Evolutionary conservation across 1,140 invertebrate genomes (phyloP).

Genomic region (Prorops nasuta): DNA sequence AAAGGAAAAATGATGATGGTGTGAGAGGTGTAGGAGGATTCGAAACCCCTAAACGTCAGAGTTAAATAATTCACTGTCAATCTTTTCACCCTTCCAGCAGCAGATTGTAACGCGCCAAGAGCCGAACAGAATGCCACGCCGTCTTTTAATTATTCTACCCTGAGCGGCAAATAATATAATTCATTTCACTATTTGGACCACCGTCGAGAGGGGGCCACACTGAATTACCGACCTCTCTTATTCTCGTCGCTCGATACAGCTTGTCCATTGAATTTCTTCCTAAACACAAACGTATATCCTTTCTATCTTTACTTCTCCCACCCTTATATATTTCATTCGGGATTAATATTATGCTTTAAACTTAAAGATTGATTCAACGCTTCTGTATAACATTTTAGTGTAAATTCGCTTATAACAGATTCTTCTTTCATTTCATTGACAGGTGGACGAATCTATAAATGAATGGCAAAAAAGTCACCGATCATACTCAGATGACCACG

Average conservation of each 20-base stretch:
- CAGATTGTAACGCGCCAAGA: slow-evolving; percentile 17
- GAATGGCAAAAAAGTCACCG: too few relatives aligned
- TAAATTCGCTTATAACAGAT: too few relatives aligned
- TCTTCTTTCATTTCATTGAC: too few relatives aligned
- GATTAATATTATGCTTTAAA: too few relatives aligned
- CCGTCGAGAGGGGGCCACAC: slow-evolving; percentile 22
- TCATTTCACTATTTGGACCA: slow-evolving; percentile 41
- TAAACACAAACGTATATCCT: too few relatives aligned
- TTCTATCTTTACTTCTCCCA: too few relatives aligned
- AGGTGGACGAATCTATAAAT: too few relatives aligned
- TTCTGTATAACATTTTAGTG: too few relatives aligned
- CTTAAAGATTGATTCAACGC: too few relatives aligned
- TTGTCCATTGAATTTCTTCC: neutral
- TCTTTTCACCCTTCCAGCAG: slow-evolving; percentile 45
- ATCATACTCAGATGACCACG: too few relatives aligned
- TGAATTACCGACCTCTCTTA: slow-evolving; percentile 13
- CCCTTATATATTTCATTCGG: too few relatives aligned
- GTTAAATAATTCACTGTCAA: slow-evolving; percentile 54
- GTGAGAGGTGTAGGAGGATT: slow-evolving; percentile 6
- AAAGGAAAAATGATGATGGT: too few relatives aligned
- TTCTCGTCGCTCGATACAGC: neutral
- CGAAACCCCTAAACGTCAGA: slow-evolving; percentile 39
- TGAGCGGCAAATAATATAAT: slow-evolving; percentile 46
- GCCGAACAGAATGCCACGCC: slow-evolving; percentile 11
- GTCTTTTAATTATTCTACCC: slow-evolving; percentile 46